Conservation (phyloP, 1,140 invertebrate species). For the Drusus annulatus region DNA sequence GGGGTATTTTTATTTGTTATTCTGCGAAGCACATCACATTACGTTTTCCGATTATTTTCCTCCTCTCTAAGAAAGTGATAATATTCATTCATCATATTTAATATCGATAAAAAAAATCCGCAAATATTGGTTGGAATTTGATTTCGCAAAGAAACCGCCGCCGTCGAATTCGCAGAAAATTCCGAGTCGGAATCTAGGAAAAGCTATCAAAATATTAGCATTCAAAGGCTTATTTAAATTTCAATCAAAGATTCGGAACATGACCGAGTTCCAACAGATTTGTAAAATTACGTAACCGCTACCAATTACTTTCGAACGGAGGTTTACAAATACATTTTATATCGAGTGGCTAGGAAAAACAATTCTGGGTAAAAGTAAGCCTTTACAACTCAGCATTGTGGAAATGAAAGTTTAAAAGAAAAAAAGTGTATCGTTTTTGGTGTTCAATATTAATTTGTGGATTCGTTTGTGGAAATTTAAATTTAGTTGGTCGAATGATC, state of each 20-base stretch:
- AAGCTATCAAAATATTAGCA: conserved; percentile 23
- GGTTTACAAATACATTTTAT: conserved; percentile 30
- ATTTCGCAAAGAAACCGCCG: neutral
- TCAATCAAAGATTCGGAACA: conserved; percentile 36
- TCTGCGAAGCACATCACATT: neutral
- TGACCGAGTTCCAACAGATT: neutral
- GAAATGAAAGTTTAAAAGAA: too few species aligned
- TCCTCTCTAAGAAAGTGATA: neutral
- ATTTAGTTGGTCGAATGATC: too few species aligned
- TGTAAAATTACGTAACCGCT: neutral
- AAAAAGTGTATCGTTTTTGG: too few species aligned
- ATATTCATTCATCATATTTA: neutral
- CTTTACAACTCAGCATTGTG: too few species aligned
- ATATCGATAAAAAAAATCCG: neutral
- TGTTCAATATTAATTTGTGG: too few species aligned
- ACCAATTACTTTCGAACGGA: conserved; percentile 1
- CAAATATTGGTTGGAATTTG: neutral
- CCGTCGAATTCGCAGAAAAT: neutral
- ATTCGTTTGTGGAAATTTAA: too few species aligned
- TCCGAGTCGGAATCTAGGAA: neutral
- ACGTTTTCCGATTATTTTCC: neutral
- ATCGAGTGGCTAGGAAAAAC: neutral
- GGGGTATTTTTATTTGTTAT: neutral
- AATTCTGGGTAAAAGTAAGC: too few species aligned
- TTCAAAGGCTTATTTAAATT: conserved; percentile 26